Base-by-base conservation (phyloP, 2,113 vertebrate species). In the Martes martes region DNA sequence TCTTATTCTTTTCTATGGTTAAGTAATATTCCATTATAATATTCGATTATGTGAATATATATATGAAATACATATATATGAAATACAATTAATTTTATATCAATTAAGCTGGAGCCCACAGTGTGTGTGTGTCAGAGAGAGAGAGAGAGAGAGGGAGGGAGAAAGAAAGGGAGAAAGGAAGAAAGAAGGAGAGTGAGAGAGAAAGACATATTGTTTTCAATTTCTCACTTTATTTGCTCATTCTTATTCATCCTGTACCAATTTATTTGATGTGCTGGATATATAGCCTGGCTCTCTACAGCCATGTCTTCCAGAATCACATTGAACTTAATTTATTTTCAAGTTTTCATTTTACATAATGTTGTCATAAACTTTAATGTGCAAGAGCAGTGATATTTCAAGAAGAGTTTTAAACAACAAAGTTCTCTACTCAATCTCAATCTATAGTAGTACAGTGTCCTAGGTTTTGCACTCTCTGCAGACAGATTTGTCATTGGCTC, bases 341-440 rank as follows among this genome's bases (percentile, higher is more conserved):
- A 87, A 94, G 23, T 76, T 95, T 92, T 95, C 8, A 0, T 91
- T 82, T 95, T 95, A 83, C n/a, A 88, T 92, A 91, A 88, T 36
- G 47, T 91, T 71, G 7, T 83, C 42, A 85, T 97, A 94, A 95
- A 91, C 45, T 39, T 92, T 95, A 92, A 91, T 91, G 81, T 94
- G 50, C 76, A 89, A 84, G 45, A 92, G 26, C 33, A 78, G 63
- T 90, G 52, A 52, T 96, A 81, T 94, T 96, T 97, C 88, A 97
- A 96, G 33, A 42, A 71, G 45, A 63, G 26, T 94, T 97, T 94
- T 91, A 93, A 50, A 74, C n/a, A 76, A 91, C 39, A 92, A 93
- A 81, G 33, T 82, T 94, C 76, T 96, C 57, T 19, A 45, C 45
- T 93, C 47, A 57, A 6, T 89, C 95, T 95, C 50, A 93, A 50